A percentile compares a stretch with the other conserved stretches of the same genome.
phyloP scores from a whole-genome alignment of 2,797 vertebrate species.

The Poliocrania exsul region DNA sequence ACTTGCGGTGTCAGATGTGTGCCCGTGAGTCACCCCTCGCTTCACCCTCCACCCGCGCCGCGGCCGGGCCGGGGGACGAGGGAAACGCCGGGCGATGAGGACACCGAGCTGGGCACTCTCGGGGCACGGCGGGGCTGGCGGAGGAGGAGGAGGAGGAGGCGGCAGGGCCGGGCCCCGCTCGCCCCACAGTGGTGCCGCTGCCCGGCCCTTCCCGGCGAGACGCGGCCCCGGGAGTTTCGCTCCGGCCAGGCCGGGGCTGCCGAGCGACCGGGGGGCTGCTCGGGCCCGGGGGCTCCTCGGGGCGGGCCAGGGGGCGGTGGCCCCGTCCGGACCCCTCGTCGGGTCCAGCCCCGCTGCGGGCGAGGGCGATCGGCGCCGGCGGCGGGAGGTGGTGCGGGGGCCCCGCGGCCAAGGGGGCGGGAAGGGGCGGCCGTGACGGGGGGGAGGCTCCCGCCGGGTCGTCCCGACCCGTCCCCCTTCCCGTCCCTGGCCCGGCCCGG shows the following conservation, averaged over 20 bases:
- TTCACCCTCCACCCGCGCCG: background rate
- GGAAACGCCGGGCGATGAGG: background rate
- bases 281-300: too few species aligned
- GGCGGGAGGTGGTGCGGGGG: background rate
- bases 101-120: too few species aligned
- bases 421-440: background rate
- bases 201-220: background rate
- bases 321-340: background rate
- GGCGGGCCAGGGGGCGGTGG: too few species aligned
- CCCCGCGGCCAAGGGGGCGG: background rate
- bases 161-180: background rate
- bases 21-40: background rate
- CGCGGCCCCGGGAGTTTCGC: background rate
- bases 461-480: background rate
- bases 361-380: too few species aligned
- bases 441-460: background rate
- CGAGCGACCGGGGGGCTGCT: too few species aligned
- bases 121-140: background rate
- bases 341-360: background rate
- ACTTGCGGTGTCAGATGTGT: background rate
- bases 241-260: background rate
- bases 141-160: background rate
- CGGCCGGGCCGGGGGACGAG: too few species aligned
- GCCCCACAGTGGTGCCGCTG: background rate
- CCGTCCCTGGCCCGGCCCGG: background rate